Base-by-base conservation (phyloP, 2,113 vertebrate species). In the Pterocles burchelli region DNA sequence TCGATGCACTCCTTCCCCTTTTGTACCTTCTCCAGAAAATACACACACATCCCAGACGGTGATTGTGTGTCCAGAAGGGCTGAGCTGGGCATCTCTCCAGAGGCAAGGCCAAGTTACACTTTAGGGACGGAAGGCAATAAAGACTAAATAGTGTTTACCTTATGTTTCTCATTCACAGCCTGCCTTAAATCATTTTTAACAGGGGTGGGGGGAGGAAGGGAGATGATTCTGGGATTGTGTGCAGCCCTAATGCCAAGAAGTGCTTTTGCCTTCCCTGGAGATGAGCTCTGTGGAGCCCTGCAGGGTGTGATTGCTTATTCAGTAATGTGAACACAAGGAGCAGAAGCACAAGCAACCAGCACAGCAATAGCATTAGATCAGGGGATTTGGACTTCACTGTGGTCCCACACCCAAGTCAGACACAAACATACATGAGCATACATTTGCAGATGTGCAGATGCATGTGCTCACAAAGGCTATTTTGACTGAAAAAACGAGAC, bases 141-240 rank as follows among this genome's bases (percentile, higher is more conserved):
- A 93, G 88, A 25, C 88, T 90, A 78, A 88, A 93, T 38, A 68
- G 79, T 88, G 84, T 96, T 96, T 88, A 61, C 80, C 83, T 96
- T 96, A 87, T 92, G 93, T 94, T 94, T 96, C 84, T 94, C 83
- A 95, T 96, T 95, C 95, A 86, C 65, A 84, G 95, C 82, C 86
- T 89, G 92, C 86, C 54, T 91, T 93, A 96, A 97, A 90, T 94
- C 88, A 90, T 92, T 92, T 87, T 61, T 86, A 82, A 84, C 25
- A 43, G 84, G 55, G 75, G 72, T 0, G 20, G 58, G 43, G 66
- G 13, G 13, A 6, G 4, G 24, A 6, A 62, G 17, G 33, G 28
- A 59, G 43, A 79, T 0, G 31, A 36, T 82, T 61, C 2, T 63
- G 70, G 75, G 57, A 81, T 72, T 86, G 73, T 92, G 89, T 48